Evolutionary conservation across 2,888 invertebrate genomes (phyloP).

Genomic region (Nineta flava): DNA sequence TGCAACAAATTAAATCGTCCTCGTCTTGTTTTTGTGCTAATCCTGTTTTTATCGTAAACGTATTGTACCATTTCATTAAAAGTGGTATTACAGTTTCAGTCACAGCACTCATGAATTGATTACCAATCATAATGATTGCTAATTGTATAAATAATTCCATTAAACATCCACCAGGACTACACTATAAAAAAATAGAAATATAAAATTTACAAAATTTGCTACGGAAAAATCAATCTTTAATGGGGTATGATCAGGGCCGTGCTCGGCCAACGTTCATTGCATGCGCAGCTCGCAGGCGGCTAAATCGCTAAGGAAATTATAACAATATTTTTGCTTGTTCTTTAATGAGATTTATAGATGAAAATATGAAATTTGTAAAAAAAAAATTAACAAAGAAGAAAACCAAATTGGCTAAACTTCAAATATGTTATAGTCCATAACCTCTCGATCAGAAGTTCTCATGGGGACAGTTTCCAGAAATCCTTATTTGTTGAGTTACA

Average conservation of each 20-base stretch:
- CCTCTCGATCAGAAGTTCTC: too few relatives aligned
- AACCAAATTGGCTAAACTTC: too few relatives aligned
- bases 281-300: too few relatives aligned
- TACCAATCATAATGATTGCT: conserved; percentile 73
- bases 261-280: not conserved
- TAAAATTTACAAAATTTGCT: not conserved
- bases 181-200: conserved; percentile 29
- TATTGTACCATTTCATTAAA: conserved; percentile 36
- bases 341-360: too few relatives aligned
- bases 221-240: not conserved
- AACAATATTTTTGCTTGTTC: too few relatives aligned
- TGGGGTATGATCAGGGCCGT: not conserved
- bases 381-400: too few relatives aligned
- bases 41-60: conserved; percentile 30
- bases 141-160: conserved; percentile 75
- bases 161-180: conserved; percentile 71
- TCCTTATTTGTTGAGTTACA: too few relatives aligned
- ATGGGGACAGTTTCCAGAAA: too few relatives aligned
- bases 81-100: conserved; percentile 61
- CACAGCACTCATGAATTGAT: conserved; percentile 62
- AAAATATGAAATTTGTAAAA: too few relatives aligned
- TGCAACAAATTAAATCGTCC: conserved; percentile 33
- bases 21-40: conserved; percentile 25
- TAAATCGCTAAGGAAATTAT: too few relatives aligned
- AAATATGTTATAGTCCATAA: too few relatives aligned